Evolutionary conservation across 1,140 invertebrate genomes (phyloP), one percentile per base, ranked within the genome.

Genomic region (Pteromalus puparum): DNA sequence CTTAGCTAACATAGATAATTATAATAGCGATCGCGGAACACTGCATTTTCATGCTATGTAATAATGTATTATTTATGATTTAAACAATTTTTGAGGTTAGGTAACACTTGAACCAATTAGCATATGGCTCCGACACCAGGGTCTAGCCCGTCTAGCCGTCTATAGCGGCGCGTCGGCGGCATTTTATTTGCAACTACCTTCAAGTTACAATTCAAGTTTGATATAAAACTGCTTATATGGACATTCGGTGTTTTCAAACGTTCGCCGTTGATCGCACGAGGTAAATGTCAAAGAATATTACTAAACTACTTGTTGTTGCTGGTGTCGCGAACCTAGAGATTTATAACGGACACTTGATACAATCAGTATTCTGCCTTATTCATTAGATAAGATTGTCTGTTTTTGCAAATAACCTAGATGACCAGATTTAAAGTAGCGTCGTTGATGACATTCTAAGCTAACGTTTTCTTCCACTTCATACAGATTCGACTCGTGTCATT

Each of bases 151-250:
- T n/a, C n/a, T n/a, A n/a, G n/a, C n/a, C n/a, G n/a, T n/a, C n/a
- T n/a, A n/a, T 72, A 30, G 34, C 18, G 30, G 21, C 10, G 42
- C 76, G 53, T 78, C 53, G 81, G 38, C 74, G 34, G 38, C 15
- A 84, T 65, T 80, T 79, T 34, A 48, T 76, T 74, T 65, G 85
- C 46, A 70, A 81, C 87, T 86, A 91, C 85, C 81, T 91, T 91
- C 90, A 90, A 76, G 81, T 46, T 13, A 70, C 67, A 83, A 83
- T 89, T 91, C 87, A 88, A 91, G 88, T 91, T 88, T 87, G 81
- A 87, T 87, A 82, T 61, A 91, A 91, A 91, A 89, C 88, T 90
- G 90, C 91, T 90, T 92, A 91, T 91, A 91, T 90, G 90, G 90
- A 87, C 89, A 92, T 91, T 84, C 86, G 85, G 82, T 88, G 81